Evolutionary conservation across 2,113 vertebrate genomes (phyloP), one percentile per base, ranked within the genome.

Genomic region (Platichthys flesus): DNA sequence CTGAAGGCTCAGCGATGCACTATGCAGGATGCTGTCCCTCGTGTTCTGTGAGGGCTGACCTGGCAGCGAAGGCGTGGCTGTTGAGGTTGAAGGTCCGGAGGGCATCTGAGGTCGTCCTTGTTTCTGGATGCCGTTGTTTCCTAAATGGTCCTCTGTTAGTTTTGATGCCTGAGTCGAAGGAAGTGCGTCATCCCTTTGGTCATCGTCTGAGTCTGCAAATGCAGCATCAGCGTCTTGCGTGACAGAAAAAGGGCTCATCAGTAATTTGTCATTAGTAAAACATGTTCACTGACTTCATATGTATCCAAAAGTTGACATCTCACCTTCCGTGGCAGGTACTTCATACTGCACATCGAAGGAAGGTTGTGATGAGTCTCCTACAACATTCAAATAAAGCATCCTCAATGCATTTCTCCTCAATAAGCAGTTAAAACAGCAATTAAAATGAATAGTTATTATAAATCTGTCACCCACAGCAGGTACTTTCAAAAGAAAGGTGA

Each of bases 161-260:
- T 86, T 89, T 7, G 77, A 47, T 0, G 82, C 16, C 2, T 16
- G 87, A 23, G 62, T 76, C 23, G 89, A 84, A 23, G 85, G 75
- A 57, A 58, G 83, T 15, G 64, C 16, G 1, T 88, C 80, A 0
- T 93, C 91, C 8, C 61, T 87, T 31, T 85, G 88, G 18, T 95
- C 94, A 0, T 94, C 92, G 0, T 95, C 94, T 0, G 93, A 94
- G 77, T 95, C 93, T 49, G 85, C 78, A 4, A 88, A 89, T 2
- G 67, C 63, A 56, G 83, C 62, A 26, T 93, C 92, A 3, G 67
- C 57, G 31, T 94, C 93, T 93, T 63, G 4, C 76, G n/a, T 14
- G 9, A 23, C 61, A 73, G 4, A 63, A 78, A 20, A 78, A 81
- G 28, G 2, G 21, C 9, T 1, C 15, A 2, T 63, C 7, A 76